Evolutionary conservation across 2,888 invertebrate species (phyloP).

Genomic region (Aleiodes alternator): DNA sequence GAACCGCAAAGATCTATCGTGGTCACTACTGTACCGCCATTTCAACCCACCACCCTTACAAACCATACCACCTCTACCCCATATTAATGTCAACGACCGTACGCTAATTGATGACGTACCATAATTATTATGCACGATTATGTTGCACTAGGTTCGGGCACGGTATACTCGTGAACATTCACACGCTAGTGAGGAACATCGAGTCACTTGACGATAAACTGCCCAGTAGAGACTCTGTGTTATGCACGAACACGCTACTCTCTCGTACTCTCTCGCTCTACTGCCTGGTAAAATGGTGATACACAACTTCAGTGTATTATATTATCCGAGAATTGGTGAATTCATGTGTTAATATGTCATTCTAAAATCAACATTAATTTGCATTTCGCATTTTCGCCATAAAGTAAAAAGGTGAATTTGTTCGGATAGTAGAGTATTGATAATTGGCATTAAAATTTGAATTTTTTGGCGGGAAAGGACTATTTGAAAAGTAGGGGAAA

Average conservation of each 20-base stretch:
- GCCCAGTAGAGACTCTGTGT: conserved; percentile 48
- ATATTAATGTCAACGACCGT: conserved; percentile 69
- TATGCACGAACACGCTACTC: conserved; percentile 44
- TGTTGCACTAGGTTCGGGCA: conserved; percentile 57
- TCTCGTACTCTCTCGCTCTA: neutral
- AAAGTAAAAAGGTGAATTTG: no score
- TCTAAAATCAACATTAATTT: conserved; percentile 25
- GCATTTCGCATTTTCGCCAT: neutral
- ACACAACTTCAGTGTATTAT: conserved; percentile 26
- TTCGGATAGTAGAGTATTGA: no score
- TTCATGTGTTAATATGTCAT: conserved; percentile 16
- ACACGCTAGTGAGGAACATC: conserved; percentile 59
- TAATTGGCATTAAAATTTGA: no score
- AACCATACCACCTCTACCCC: conserved; percentile 15
- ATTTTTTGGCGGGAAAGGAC: no score
- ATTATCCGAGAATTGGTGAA: conserved; percentile 18
- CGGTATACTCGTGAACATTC: conserved; percentile 52
- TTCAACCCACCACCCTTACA: conserved; percentile 33
- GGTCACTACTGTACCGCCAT: conserved; percentile 5
- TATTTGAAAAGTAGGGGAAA: no score
- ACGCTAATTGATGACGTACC: conserved; percentile 71
- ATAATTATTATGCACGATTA: conserved; percentile 73
- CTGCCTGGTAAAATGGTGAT: conserved; percentile 6
- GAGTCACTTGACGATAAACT: conserved; percentile 66
- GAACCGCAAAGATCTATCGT: conserved; percentile 47